A percentile compares a stretch with the other conserved stretches of the same genome.
Evolutionary conservation across 2,113 vertebrate genomes (phyloP).

Genomic region (Sinocyclocheilus rhinocerous): DNA sequence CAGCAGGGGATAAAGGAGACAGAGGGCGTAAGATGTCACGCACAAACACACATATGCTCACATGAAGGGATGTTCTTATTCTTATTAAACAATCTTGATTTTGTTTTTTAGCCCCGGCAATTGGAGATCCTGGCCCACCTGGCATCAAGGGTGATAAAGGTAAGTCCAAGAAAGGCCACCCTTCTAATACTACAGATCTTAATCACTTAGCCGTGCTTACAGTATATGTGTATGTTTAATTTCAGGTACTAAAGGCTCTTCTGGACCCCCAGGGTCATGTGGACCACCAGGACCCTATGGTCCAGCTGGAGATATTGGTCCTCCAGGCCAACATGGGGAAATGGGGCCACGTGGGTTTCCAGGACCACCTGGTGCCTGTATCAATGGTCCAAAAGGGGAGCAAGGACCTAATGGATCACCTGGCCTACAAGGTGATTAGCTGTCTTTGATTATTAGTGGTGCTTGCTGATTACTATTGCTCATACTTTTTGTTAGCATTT

Average conservation of each 20-base stretch:
- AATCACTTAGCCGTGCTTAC: not conserved
- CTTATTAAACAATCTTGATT: not conserved
- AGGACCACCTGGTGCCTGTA: slow-evolving; percentile 38
- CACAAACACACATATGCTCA: not conserved
- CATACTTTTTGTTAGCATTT: not conserved
- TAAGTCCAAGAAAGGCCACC: slow-evolving; percentile 11
- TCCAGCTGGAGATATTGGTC: slow-evolving; percentile 34
- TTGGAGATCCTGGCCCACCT: slow-evolving; percentile 22
- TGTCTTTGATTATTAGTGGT: not conserved
- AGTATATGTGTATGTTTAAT: not conserved
- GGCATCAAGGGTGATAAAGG: slow-evolving; percentile 43
- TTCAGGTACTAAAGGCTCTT: slow-evolving; percentile 33
- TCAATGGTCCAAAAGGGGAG: slow-evolving; percentile 48
- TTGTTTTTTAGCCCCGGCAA: slow-evolving; percentile 6
- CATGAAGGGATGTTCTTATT: not conserved
- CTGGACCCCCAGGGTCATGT: slow-evolving; percentile 16
- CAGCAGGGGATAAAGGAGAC: slow-evolving; percentile 39
- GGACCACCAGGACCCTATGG: slow-evolving; percentile 36
- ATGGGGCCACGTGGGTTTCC: slow-evolving; percentile 18
- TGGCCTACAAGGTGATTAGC: slow-evolving; percentile 43
- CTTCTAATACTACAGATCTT: not conserved
- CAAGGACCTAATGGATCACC: slow-evolving; percentile 27
- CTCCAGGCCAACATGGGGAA: not conserved
- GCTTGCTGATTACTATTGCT: not conserved
- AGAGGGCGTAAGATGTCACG: slow-evolving; percentile 37